Evolutionary conservation across 2,113 vertebrate genomes (phyloP).

Genomic region (Grus americana): DNA sequence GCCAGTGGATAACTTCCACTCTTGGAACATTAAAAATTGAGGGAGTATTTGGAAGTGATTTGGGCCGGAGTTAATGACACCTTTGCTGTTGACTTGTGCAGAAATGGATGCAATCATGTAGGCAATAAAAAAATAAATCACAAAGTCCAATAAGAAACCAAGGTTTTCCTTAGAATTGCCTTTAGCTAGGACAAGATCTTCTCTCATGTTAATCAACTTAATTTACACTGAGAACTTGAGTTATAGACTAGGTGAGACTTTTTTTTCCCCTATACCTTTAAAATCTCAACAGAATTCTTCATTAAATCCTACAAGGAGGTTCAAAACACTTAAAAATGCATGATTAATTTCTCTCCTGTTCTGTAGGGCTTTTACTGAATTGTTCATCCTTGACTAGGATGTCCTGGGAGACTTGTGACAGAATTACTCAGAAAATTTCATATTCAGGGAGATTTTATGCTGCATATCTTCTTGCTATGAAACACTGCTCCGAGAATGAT

Average conservation of each 20-base stretch:
- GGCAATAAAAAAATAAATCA: background rate
- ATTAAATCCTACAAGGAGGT: slow-evolving; percentile 37
- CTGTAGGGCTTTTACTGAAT: slow-evolving; percentile 45
- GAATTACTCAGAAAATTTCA: slow-evolving; percentile 32
- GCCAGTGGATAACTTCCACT: background rate
- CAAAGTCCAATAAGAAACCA: background rate
- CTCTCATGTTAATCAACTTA: background rate
- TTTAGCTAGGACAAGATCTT: background rate
- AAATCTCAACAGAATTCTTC: slow-evolving; percentile 35
- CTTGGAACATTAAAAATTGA: slow-evolving; percentile 7
- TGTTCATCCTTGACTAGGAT: slow-evolving; percentile 53
- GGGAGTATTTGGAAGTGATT: background rate
- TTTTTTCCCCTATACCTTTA: background rate
- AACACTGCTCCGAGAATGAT: background rate
- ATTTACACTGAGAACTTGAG: background rate
- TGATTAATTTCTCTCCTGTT: slow-evolving; percentile 53
- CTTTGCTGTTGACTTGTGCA: background rate
- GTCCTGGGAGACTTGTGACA: slow-evolving; percentile 57
- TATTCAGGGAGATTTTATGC: slow-evolving; percentile 42
- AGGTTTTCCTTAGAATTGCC: background rate
- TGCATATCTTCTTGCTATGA: slow-evolving; percentile 17
- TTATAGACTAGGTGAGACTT: background rate
- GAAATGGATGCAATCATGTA: background rate
- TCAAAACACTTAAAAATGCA: slow-evolving; percentile 55
- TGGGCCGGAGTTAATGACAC: background rate